Evolutionary conservation across 2,888 invertebrate species (phyloP), one percentile per base, ranked within the genome.

Genomic region (Onchidella celtica): DNA sequence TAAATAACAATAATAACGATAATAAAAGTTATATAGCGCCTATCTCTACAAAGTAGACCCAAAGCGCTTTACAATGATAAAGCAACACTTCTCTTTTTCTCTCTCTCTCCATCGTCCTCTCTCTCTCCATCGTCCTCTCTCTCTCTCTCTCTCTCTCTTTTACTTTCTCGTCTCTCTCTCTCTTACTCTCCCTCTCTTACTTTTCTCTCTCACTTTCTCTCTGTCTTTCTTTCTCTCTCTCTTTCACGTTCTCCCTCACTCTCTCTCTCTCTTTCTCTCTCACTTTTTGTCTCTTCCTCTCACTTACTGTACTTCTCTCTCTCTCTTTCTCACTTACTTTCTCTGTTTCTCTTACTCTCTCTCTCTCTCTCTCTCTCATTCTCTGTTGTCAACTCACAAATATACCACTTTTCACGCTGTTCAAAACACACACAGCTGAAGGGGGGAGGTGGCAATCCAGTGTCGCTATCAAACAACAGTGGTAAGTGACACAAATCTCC

Each of bases 371-470:
- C 47, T 47, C 69, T 36, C 24, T 38, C 36, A n/a, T n/a, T 69
- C 69, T 61, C 17, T 34, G n/a, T 34, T 74, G n/a, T 61, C 38
- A 47, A 47, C 17, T 47, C 47, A 47, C n/a, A n/a, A n/a, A n/a
- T n/a, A n/a, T n/a, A n/a, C n/a, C n/a, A n/a, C n/a, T n/a, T n/a
- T n/a, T n/a, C n/a, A n/a, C n/a, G n/a, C n/a, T n/a, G n/a, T n/a
- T n/a, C n/a, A n/a, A n/a, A n/a, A n/a, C n/a, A n/a, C n/a, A n/a
- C n/a, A n/a, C n/a, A n/a, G n/a, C n/a, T n/a, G n/a, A n/a, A n/a
- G n/a, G n/a, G n/a, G n/a, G n/a, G n/a, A n/a, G n/a, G n/a, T n/a
- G n/a, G n/a, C n/a, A n/a, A n/a, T n/a, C n/a, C n/a, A n/a, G n/a
- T n/a, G n/a, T n/a, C n/a, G n/a, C n/a, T n/a, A n/a, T n/a, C n/a